Evolutionary conservation across 2,113 vertebrate genomes (phyloP).

Genomic region (Megatriorchis doriae): DNA sequence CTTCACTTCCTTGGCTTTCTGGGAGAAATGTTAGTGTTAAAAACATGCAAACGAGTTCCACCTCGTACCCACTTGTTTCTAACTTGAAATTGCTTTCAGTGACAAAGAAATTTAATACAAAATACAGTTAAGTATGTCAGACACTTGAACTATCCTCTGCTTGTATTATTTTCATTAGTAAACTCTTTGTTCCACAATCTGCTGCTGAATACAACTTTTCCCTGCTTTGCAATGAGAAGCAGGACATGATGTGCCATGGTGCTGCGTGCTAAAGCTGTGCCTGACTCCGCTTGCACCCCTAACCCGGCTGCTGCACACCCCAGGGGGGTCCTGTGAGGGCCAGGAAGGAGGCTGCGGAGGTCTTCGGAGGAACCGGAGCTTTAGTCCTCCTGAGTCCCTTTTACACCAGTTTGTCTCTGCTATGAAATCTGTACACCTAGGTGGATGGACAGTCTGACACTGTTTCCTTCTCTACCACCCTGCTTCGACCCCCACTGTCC

Average conservation of each 20-base stretch:
- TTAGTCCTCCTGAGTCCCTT: neutral
- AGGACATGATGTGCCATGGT: fast-evolving
- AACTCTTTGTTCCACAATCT: neutral
- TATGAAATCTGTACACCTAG: neutral
- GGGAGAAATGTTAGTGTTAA: constrained; percentile 25
- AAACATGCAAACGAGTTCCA: neutral
- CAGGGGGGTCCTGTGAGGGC: no score
- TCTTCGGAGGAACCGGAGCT: neutral
- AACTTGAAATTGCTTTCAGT: constrained; percentile 13
- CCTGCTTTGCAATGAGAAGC: neutral
- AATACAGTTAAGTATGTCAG: neutral
- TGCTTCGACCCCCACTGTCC: neutral
- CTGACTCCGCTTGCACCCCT: neutral
- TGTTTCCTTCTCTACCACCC: neutral
- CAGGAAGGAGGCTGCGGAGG: neutral
- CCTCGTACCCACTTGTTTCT: neutral
- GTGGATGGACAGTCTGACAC: neutral
- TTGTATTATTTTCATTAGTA: neutral
- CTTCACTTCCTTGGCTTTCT: constrained; percentile 29
- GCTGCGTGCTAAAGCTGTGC: neutral
- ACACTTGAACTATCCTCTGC: neutral
- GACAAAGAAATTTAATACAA: neutral
- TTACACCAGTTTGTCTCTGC: neutral
- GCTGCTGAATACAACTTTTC: neutral
- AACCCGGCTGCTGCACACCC: neutral